Evolutionary conservation across 1,140 invertebrate species (phyloP), one percentile per base, ranked within the genome.

Genomic region (Drosophila paulistorum): DNA sequence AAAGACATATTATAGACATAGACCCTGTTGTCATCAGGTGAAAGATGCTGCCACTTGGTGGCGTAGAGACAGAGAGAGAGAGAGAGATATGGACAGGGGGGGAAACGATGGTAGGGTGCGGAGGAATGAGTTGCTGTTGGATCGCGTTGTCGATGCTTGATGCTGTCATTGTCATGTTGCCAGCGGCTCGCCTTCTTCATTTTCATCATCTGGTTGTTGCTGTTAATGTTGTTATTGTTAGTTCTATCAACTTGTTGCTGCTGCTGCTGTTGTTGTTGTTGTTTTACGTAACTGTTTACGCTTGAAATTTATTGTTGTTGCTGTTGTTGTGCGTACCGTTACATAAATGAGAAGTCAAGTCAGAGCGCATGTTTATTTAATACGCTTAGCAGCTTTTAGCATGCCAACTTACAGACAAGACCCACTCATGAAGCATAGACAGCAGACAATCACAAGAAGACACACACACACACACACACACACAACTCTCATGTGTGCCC

Each of bases 271-370:
- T 65, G 42, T 42, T 77, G 17, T 77, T 77, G 74, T 66, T 77
- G 66, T 77, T 87, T 86, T 82, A 86, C 84, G 83, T 86, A 86
- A 86, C 82, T 86, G 82, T 86, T 86, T 73, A 87, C 73, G 82
- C 75, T 78, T 82, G 82, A 86, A 82, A 79, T 85, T 87, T 87
- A 87, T 86, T 87, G 67, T 86, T 85, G 82, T 66, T 71, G 63
- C 65, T 68, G 69, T 41, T 55, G 72, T 23, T 66, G 66, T 79
- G 60, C 83, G 75, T 79, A 86, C 82, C 82, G 82, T 86, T 86
- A 86, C 79, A 86, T 86, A 87, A 87, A 86, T 79, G 79, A 77
- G 71, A 55, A 74, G 65, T 66, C 62, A 58, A 23, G 30, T 51
- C 58, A 54, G 41, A 65, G 68, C 70, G 71, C 83, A 86, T 87